Evolutionary conservation across 2,888 invertebrate species (phyloP).

Genomic region (Neoascia interrupta): DNA sequence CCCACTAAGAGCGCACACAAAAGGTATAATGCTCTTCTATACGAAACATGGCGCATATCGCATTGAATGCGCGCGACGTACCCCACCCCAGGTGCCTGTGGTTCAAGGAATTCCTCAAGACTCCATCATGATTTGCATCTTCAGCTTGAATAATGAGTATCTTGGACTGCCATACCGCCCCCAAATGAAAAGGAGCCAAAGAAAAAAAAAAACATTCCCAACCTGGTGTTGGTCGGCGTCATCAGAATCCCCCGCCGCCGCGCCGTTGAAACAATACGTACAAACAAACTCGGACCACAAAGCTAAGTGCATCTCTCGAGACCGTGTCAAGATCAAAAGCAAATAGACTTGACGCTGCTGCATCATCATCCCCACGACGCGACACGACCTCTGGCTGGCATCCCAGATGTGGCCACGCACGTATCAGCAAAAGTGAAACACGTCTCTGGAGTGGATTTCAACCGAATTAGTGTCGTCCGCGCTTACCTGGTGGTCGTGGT

Average conservation of each 20-base stretch:
- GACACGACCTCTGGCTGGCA: no score
- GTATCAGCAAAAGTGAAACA: constrained; percentile 62
- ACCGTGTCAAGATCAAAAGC: constrained; percentile 66
- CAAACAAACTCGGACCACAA: constrained; percentile 53
- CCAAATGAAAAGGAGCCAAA: constrained; percentile 10
- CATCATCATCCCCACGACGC: constrained; percentile 14
- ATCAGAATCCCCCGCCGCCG: constrained; percentile 40
- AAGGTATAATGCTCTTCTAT: no score
- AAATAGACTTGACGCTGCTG: constrained; percentile 53
- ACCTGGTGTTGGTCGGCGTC: constrained; percentile 30
- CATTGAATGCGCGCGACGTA: no score
- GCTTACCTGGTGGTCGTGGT: constrained; percentile 61
- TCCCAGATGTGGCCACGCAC: constrained; percentile 39
- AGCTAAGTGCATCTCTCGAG: constrained; percentile 68
- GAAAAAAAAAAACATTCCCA: neutral
- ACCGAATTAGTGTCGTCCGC: constrained; percentile 67
- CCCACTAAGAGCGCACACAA: constrained; percentile 22
- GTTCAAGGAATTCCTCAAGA: constrained; percentile 48
- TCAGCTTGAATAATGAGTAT: constrained; percentile 34
- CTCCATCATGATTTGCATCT: constrained; percentile 66
- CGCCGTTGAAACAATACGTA: constrained; percentile 34
- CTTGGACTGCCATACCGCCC: constrained; percentile 53
- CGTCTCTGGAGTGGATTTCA: constrained; percentile 67
- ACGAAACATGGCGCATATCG: no score
- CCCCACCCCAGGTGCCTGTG: neutral